phyloP scores from a whole-genome alignment of 2,888 invertebrate species.

The Drosophila ezoana region DNA sequence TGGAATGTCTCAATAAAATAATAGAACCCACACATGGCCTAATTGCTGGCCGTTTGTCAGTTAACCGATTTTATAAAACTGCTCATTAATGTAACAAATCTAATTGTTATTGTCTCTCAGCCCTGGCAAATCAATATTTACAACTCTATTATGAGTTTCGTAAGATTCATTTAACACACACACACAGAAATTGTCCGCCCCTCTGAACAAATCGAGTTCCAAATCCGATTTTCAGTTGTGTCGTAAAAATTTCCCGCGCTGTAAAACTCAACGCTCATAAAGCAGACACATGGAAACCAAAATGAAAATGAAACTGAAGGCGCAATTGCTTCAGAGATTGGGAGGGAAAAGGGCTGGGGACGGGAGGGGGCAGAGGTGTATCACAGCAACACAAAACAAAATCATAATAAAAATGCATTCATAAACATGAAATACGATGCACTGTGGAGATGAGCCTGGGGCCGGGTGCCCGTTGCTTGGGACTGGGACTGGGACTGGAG shows the following conservation, averaged over 20 bases:
- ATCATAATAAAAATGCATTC: slow-evolving; percentile 79
- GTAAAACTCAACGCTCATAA: slow-evolving; percentile 60
- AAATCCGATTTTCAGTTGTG: slow-evolving; percentile 17
- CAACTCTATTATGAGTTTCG: slow-evolving; percentile 60
- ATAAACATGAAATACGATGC: slow-evolving; percentile 80
- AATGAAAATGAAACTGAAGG: slow-evolving; percentile 43
- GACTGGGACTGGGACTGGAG: background rate
- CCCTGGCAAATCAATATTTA: slow-evolving; percentile 70
- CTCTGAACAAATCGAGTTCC: slow-evolving; percentile 1
- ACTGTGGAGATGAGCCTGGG: slow-evolving; percentile 10
- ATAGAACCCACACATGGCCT: slow-evolving; percentile 30
- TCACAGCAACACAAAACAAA: slow-evolving; percentile 3
- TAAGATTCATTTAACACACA: slow-evolving; percentile 22
- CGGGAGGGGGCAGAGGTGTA: background rate
- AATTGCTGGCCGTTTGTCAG: slow-evolving; percentile 33
- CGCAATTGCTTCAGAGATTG: slow-evolving; percentile 11
- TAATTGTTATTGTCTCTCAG: slow-evolving; percentile 37
- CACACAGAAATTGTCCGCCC: background rate
- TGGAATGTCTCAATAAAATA: slow-evolving; percentile 57
- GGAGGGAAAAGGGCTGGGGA: too few relatives aligned
- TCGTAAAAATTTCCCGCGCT: slow-evolving; percentile 44
- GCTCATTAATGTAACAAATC: slow-evolving; percentile 36
- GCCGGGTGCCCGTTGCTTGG: background rate
- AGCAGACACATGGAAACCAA: slow-evolving; percentile 57
- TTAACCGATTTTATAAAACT: slow-evolving; percentile 33